Evolutionary conservation across 2,888 invertebrate species (phyloP).

Genomic region (Hymenopus coronatus): DNA sequence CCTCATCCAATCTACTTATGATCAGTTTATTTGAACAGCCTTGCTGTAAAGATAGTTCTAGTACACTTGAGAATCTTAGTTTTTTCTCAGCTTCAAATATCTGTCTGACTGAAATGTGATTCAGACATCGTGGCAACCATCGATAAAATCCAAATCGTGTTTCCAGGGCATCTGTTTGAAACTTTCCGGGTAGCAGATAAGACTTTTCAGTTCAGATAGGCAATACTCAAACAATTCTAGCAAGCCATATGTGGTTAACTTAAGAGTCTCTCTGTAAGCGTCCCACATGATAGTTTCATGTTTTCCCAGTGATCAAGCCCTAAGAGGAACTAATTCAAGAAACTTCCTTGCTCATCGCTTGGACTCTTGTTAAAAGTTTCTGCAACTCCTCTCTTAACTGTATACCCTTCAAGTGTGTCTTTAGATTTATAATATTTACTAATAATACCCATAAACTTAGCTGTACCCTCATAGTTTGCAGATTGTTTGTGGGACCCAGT

Average conservation of each 20-base stretch:
- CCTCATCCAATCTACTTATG: too few relatives aligned
- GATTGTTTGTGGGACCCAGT: not conserved
- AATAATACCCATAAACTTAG: not conserved
- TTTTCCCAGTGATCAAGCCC: slow-evolving; percentile 5
- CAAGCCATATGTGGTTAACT: not conserved
- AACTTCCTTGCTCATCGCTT: not conserved
- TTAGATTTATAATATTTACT: not conserved
- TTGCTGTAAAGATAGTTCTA: not conserved
- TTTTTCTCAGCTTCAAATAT: not conserved
- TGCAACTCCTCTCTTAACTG: too few relatives aligned
- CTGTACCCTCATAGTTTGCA: not conserved
- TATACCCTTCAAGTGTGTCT: too few relatives aligned
- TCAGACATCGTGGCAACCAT: not conserved
- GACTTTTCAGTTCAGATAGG: not conserved
- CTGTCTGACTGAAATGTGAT: not conserved
- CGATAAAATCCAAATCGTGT: not conserved
- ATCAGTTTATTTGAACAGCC: too few relatives aligned
- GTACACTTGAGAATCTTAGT: not conserved
- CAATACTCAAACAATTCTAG: not conserved
- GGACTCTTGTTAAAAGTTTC: not conserved
- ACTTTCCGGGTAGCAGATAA: not conserved
- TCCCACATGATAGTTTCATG: not conserved
- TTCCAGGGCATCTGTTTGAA: not conserved
- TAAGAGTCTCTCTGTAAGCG: not conserved
- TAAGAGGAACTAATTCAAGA: not conserved